Evolutionary conservation across 2,888 invertebrate species (phyloP), one percentile per base, ranked within the genome.

Genomic region (Chrysomela aeneicollis): DNA sequence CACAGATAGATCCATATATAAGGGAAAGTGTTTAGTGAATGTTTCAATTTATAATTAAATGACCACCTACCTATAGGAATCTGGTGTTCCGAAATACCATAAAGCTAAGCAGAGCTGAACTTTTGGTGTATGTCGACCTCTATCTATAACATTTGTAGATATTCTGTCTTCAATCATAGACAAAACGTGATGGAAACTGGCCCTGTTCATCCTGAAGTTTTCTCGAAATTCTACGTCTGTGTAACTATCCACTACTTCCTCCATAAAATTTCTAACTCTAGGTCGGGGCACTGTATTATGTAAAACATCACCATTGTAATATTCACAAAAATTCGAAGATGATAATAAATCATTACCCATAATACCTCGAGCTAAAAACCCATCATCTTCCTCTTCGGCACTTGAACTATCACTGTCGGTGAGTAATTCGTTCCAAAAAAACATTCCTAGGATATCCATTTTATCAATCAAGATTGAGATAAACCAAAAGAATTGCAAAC

Each of bases 71-170:
- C 62, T 49, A 17, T 21, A 62, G 10, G 50, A 57, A 49, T 62
- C 62, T 37, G 55, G 62, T 18, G 61, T 61, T 46, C 61, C 61
- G 53, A 61, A 61, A 53, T 61, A 22, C 53, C 61, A 61, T 10
- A 61, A 32, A 19, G 55, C 21, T 46, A 55, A 46, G 46, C 46
- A 37, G 18, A 61, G 53, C 47, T 54, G 60, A 35, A 37, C 35
- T 60, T 42, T 52, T 22, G 18, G 35, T 30, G 42, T n/a, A n/a
- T n/a, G n/a, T n/a, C n/a, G n/a, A n/a, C n/a, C n/a, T 52, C 55
- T 57, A 55, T 55, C 57, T 19, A 35, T n/a, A 21, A 62, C 35
- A 30, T 62, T n/a, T 17, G 57, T 47, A 15, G 62, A 55, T 10
- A 62, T 62, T 21, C 54, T 21, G 18, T 46, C 54, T 1, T 32